Evolutionary conservation across 2,797 vertebrate species (phyloP).

Genomic region (Selene dorsalis): DNA sequence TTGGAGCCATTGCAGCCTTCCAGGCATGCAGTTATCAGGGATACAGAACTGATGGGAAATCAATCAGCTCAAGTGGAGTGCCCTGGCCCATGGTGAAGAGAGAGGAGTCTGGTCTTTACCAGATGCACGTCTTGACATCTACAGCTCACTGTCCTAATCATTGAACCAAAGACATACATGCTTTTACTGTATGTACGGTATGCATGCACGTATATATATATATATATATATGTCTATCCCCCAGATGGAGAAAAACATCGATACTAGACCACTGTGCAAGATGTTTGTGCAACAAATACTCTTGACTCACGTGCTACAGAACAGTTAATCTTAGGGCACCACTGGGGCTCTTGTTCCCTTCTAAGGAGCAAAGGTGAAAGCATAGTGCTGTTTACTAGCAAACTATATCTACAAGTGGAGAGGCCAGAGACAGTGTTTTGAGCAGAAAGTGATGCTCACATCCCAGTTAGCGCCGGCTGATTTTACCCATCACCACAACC

Average conservation of each 20-base stretch:
- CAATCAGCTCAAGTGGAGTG: slow-evolving; percentile 82
- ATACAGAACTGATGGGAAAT: slow-evolving; percentile 83
- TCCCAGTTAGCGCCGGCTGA: neutral
- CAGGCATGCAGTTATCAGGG: slow-evolving; percentile 82
- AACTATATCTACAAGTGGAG: neutral
- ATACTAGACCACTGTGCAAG: neutral
- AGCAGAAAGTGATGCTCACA: neutral
- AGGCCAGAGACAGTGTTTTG: slow-evolving; percentile 2
- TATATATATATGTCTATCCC: neutral
- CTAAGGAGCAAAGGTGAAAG: neutral
- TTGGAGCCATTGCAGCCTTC: slow-evolving; percentile 77
- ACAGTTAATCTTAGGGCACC: neutral
- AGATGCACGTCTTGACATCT: slow-evolving; percentile 46
- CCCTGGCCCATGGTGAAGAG: slow-evolving; percentile 56
- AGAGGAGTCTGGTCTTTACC: slow-evolving; percentile 59
- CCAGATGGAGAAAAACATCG: neutral
- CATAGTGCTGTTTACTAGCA: slow-evolving; percentile 2
- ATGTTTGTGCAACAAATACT: neutral
- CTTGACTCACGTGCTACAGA: too few relatives aligned
- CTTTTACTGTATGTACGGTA: neutral
- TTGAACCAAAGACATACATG: neutral
- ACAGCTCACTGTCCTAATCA: slow-evolving; percentile 23
- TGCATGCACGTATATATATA: neutral
- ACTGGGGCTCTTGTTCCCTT: neutral
- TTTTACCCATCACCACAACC: neutral